Evolutionary conservation across 2,113 vertebrate genomes (phyloP).

Genomic region (Pseudopipra pipra): DNA sequence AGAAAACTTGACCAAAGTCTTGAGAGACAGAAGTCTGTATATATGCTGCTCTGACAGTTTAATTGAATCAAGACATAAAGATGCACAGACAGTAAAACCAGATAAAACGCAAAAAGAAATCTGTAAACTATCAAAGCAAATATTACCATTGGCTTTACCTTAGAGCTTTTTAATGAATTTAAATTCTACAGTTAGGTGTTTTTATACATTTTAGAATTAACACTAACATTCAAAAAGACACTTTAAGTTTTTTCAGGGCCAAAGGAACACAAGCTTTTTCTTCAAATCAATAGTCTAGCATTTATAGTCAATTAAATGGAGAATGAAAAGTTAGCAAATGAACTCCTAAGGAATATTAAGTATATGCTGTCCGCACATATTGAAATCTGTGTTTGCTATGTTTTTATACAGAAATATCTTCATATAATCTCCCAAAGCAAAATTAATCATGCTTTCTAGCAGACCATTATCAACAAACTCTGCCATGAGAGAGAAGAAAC

Average conservation of each 20-base stretch:
- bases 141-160: neutral
- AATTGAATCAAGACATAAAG: neutral
- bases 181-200: neutral
- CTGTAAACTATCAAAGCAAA: neutral
- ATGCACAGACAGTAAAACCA: neutral
- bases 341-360: neutral
- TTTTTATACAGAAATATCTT: neutral
- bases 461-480: neutral
- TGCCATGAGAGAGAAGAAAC: neutral
- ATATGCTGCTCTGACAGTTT: neutral
- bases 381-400: neutral
- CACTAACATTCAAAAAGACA: neutral
- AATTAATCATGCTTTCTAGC: neutral
- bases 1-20: neutral
- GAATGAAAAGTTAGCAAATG: neutral
- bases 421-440: neutral
- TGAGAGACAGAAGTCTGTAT: neutral
- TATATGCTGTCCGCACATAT: neutral
- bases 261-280: neutral
- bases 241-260: neutral
- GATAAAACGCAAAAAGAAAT: neutral
- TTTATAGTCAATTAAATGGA: neutral
- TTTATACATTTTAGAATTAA: neutral
- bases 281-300: neutral
- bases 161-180: neutral